phyloP scores from a whole-genome alignment of 2,113 vertebrate species.

The Trichechus manatus region DNA sequence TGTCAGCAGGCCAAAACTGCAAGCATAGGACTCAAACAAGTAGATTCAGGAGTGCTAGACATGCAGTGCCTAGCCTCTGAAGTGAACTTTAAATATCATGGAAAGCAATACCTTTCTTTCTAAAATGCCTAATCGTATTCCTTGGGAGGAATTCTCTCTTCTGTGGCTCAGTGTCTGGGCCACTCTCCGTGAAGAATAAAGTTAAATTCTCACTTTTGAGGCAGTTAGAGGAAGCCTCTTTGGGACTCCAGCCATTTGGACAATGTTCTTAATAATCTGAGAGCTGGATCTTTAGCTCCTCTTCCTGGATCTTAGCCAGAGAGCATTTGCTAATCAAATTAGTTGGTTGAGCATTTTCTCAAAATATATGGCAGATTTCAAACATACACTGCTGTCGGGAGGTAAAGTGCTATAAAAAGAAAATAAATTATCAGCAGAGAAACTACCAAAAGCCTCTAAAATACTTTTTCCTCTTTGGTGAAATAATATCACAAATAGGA shows the following conservation, averaged over 20 bases:
- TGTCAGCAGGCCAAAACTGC: constrained; percentile 64
- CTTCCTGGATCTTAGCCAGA: constrained; percentile 57
- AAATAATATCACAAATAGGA: constrained; percentile 56
- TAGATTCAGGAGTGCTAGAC: neutral
- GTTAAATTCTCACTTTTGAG: constrained; percentile 49
- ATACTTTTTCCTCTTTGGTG: neutral
- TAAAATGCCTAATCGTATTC: neutral
- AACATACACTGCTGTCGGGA: constrained; percentile 55
- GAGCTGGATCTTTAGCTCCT: constrained; percentile 20
- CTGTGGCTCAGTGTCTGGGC: neutral
- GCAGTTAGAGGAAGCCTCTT: neutral
- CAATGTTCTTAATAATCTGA: constrained; percentile 30
- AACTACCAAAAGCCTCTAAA: constrained; percentile 41
- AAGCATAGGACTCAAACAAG: neutral
- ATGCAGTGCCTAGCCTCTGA: neutral
- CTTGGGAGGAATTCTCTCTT: neutral
- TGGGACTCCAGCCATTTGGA: constrained; percentile 31
- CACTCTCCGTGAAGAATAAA: neutral
- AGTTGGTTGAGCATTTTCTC: constrained; percentile 22
- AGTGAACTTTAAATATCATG: neutral
- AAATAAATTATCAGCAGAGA: constrained; percentile 58
- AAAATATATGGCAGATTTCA: constrained; percentile 45
- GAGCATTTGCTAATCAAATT: constrained; percentile 56
- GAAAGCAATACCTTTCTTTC: neutral
- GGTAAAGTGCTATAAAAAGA: constrained; percentile 37